Base-by-base conservation (phyloP, 2,113 vertebrate genomes). In the Urocolius indicus region DNA sequence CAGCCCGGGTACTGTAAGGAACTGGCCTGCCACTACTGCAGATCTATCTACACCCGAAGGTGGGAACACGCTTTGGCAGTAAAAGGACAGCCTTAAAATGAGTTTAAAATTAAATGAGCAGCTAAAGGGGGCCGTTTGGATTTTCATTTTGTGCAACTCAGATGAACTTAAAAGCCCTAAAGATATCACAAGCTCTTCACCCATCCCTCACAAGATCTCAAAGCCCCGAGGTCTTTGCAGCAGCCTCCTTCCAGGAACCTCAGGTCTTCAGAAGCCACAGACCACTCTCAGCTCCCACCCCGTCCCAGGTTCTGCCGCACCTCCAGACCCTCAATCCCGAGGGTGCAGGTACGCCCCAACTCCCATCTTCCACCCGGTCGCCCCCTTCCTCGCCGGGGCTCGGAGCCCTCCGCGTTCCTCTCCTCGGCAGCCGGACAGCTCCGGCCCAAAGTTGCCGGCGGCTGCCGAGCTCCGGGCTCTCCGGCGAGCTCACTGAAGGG, bases 1-100 rank as follows among this genome's bases (percentile, higher is more conserved):
- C 92, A 80, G 8, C 21, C 3, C 41, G 30, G 43, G 15, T 0
- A 0, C 21, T 1, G 12, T 0, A 11, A 38, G 29, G 43, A 59
- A 10, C 57, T 9, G 49, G 10, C 27, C 77, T 15, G 7, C 52
- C 36, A 0, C 76, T 18, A 1, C 11, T 5, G 22, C 29, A 10
- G 3, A 23, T 0, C 34, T 16, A 13, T 57, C 68, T 4, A 16
- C 79, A 43, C 5, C 48, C 5, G 2, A 41, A 18, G 13, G 29
- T 0, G n/a, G 46, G 14, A 23, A 36, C 24, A 0, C 1, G 3
- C 16, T 55, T 2, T 0, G 5, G 12, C 0, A 45, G 16, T 2
- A 4, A 54, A 11, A 59, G 11, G 45, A 16, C 34, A 61, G 18
- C 11, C 16, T 19, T 12, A 16, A 32, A 55, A 21, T 3, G 54